These are phyloP conservation scores for Scaptomyza caliginosa DNA, from an alignment of 2,888 invertebrate species.

Conservation along the genomic window DNA sequence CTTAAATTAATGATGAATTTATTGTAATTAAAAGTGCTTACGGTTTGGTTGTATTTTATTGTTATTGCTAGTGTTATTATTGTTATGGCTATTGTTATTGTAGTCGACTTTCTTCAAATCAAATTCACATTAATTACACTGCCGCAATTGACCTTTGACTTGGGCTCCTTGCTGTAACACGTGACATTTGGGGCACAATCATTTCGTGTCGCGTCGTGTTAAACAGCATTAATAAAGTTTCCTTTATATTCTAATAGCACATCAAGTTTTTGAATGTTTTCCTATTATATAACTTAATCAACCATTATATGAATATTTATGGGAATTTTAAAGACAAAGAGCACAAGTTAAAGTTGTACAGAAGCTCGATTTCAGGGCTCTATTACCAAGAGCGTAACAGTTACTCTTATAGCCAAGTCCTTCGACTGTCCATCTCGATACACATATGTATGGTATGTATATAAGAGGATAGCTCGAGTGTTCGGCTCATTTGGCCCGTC, in stretches of 20 bases:
- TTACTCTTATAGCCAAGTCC: background rate
- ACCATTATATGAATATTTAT: background rate
- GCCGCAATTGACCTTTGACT: conserved; percentile 34
- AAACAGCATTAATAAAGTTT: background rate
- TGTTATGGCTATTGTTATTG: background rate
- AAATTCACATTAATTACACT: conserved; percentile 65
- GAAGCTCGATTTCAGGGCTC: background rate
- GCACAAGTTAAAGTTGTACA: background rate
- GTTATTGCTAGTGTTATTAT: conserved; percentile 12
- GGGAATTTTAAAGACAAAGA: background rate
- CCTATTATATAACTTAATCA: background rate
- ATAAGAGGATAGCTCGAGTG: background rate
- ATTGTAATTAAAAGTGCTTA: conserved; percentile 51
- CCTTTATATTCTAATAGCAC: background rate
- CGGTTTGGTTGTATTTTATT: background rate
- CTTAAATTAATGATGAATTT: conserved; percentile 55
- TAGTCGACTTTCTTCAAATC: conserved; percentile 34
- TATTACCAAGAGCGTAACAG: background rate
- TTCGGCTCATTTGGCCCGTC: conserved; percentile 5
- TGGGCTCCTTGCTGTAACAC: background rate
- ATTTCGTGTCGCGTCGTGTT: conserved; percentile 8
- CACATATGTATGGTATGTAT: background rate
- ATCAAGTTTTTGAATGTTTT: background rate
- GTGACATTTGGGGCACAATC: conserved; percentile 31
- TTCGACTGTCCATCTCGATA: background rate